phyloP scores from a whole-genome alignment of 2,113 vertebrate genomes.

The Cyprinodon variegatus region DNA sequence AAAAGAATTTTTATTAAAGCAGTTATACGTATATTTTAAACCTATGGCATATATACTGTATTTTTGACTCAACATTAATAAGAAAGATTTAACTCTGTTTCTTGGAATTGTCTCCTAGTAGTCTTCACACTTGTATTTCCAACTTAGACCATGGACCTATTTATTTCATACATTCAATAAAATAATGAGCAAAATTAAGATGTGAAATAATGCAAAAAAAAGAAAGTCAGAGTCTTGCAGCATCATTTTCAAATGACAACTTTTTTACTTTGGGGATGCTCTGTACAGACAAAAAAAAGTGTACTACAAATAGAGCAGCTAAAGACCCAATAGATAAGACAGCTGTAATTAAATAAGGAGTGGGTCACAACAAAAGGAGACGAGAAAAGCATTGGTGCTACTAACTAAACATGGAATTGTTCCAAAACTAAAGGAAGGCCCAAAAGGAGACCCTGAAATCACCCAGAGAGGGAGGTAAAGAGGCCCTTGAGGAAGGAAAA shows the following conservation, averaged over 20 bases:
- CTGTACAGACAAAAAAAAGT: neutral
- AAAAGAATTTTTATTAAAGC: too few relatives aligned
- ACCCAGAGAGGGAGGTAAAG: conserved; percentile 48
- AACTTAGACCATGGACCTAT: neutral
- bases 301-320: conserved; percentile 31
- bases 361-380: conserved; percentile 20
- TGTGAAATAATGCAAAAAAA: neutral
- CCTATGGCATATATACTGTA: neutral
- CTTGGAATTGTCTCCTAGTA: neutral
- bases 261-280: conserved; percentile 15
- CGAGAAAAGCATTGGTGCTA: conserved; percentile 33
- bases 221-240: neutral
- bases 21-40: too few relatives aligned
- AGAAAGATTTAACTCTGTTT: neutral
- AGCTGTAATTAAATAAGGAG: conserved; percentile 33
- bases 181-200: too few relatives aligned
- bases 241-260: too few relatives aligned
- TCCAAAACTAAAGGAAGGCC: conserved; percentile 55
- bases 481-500: conserved; percentile 29
- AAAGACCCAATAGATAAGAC: conserved; percentile 57
- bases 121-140: too few relatives aligned
- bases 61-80: neutral
- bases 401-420: conserved; percentile 59
- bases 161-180: neutral
- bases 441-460: conserved; percentile 39